Base-by-base conservation (phyloP, 1,140 invertebrate genomes). In the Scylla paramamosain region DNA sequence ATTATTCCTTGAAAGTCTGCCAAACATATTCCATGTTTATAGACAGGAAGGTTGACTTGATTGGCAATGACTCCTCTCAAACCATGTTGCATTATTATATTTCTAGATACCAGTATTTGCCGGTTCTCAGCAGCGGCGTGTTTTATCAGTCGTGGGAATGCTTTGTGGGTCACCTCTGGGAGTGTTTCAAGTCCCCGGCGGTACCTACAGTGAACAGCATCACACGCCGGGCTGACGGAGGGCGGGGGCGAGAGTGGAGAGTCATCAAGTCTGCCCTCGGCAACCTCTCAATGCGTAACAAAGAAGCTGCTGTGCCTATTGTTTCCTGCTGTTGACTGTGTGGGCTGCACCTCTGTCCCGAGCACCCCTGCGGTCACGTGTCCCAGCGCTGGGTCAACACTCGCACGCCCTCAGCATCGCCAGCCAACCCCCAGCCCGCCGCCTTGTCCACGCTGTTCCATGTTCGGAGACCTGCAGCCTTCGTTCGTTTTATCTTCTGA, bases 281-380 rank as follows among this genome's bases (percentile, higher is more conserved):
- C 25, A 77, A 77, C 67, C 67, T 77, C 67, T 77, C 67, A 77
- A 77, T 77, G 67, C 67, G 67, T 77, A 77, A 77, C 67, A 77
- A 77, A 77, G 67, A 77, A 77, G 67, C 67, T 77, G 67, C 67
- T 77, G 67, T 77, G 67, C n/a, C 67, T 77, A 77, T 77, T 77
- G 67, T 77, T 77, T 77, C 67, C n/a, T n/a, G 67, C 20, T 77
- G n/a, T 77, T 77, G 67, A 77, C 67, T 20, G 67, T 77, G 67
- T 59, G 67, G 67, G 67, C 67, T 77, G 67, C 6, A n/a, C 67
- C 67, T 77, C 67, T 77, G 67, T 77, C 67, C 67, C 25, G 67
- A 77, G 67, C 67, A 77, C 7, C 67, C 25, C 67, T 77, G 20
- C 20, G 67, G 67, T 77, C 67, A 77, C 67, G 67, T 77, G 67